phyloP scores from a whole-genome alignment of 2,113 vertebrate genomes.

The Toxostoma redivivum region DNA sequence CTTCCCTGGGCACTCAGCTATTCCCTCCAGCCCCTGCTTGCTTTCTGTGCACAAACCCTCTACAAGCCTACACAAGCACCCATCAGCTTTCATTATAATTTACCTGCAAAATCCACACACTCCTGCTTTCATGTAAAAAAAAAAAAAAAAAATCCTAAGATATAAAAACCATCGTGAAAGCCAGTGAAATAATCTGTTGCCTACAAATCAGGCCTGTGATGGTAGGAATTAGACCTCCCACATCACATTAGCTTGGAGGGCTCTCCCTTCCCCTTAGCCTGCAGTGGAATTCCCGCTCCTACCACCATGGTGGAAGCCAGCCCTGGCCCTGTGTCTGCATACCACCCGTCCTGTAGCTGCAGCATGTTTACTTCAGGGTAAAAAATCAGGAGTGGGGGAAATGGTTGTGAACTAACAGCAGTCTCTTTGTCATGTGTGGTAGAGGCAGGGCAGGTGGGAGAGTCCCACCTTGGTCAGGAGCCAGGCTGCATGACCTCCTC shows the following conservation, averaged over 20 bases:
- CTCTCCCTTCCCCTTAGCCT: slow-evolving; percentile 52
- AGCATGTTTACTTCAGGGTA: background rate
- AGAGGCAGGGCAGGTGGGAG: background rate
- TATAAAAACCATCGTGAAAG: slow-evolving; percentile 24
- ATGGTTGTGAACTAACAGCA: background rate
- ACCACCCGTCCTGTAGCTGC: background rate
- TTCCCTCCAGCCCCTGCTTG: slow-evolving; percentile 65
- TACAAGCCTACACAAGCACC: slow-evolving; percentile 63
- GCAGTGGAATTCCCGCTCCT: slow-evolving; percentile 38
- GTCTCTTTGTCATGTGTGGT: background rate
- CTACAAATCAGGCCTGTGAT: slow-evolving; percentile 48
- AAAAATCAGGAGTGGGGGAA: background rate
- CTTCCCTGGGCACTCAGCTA: slow-evolving; percentile 59
- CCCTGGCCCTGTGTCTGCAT: slow-evolving; percentile 1
- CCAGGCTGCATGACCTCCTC: background rate
- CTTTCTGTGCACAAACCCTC: slow-evolving; percentile 35
- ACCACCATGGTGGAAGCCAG: slow-evolving; percentile 14
- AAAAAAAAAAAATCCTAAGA: background rate
- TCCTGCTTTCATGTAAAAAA: slow-evolving; percentile 45
- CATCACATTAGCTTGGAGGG: slow-evolving; percentile 56
- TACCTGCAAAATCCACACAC: slow-evolving; percentile 49
- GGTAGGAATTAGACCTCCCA: slow-evolving; percentile 66
- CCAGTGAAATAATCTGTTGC: slow-evolving; percentile 42
- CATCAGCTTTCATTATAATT: slow-evolving; percentile 57
- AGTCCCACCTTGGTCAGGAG: background rate